Conservation (phyloP, 2,888 invertebrate genomes). For the Apeira syringaria region DNA sequence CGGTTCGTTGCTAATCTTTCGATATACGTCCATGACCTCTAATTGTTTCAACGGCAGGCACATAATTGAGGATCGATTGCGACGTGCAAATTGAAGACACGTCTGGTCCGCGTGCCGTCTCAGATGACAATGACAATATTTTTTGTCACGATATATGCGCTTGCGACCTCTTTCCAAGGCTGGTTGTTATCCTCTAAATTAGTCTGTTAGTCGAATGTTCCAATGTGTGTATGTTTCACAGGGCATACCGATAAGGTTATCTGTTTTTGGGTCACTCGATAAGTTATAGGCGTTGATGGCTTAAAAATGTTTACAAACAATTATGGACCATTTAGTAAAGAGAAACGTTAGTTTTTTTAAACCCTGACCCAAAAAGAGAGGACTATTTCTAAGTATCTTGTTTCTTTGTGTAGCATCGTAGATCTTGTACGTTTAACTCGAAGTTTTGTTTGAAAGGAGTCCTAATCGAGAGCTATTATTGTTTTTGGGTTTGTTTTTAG, state of each 20-base stretch:
- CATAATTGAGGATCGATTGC: slow-evolving; percentile 41
- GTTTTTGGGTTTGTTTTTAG: too few relatives aligned
- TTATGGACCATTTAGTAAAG: too few relatives aligned
- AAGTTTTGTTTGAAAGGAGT: too few relatives aligned
- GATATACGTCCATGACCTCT: slow-evolving; percentile 69
- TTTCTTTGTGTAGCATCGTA: too few relatives aligned
- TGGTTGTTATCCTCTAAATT: slow-evolving; percentile 44
- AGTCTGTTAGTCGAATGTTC: slow-evolving; percentile 1
- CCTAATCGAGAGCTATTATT: too few relatives aligned
- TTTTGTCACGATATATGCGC: slow-evolving; percentile 45
- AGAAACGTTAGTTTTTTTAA: too few relatives aligned
- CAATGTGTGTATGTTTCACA: slow-evolving; percentile 11
- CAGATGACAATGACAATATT: slow-evolving; percentile 31
- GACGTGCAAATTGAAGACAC: slow-evolving; percentile 20
- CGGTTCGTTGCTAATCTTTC: slow-evolving; percentile 46
- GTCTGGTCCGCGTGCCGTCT: slow-evolving; percentile 25
- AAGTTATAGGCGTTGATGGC: slow-evolving; percentile 17
- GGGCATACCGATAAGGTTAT: slow-evolving; percentile 11
- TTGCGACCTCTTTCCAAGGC: slow-evolving; percentile 49
- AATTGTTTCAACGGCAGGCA: slow-evolving; percentile 71
- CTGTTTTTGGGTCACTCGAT: slow-evolving; percentile 6
- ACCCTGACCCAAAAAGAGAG: too few relatives aligned
- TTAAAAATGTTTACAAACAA: slow-evolving; percentile 17
- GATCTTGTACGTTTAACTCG: too few relatives aligned
- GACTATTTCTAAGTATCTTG: too few relatives aligned